Evolutionary conservation across 2,888 invertebrate genomes (phyloP), one percentile per base, ranked within the genome.

Genomic region (Seira musarum): DNA sequence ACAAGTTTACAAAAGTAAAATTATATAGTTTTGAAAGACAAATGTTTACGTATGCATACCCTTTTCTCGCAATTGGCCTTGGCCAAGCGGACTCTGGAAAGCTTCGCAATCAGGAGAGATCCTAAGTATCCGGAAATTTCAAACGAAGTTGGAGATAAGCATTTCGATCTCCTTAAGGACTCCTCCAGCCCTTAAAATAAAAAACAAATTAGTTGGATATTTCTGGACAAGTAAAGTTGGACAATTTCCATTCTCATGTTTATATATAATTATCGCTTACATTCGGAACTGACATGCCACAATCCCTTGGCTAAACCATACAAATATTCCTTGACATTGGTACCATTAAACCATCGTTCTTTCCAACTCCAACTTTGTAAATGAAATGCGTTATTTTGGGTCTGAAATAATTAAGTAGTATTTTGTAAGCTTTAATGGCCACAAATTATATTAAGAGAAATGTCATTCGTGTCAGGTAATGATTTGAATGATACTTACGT

Each of bases 261-360:
- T 21, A 57, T 21, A 66, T 1, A 40, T 40, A 61, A 57, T 40
- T 69, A 30, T 53, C 83, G 89, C 85, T 91, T 88, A 93, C 93
- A 93, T 76, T 91, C 88, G 0, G 90, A 88, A 1, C 90, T 89
- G 30, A 93, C 85, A 76, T 94, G 90, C 92, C 93, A 93, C 67
- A 91, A 88, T 1, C 92, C 92, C 76, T 88, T 88, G 0, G 92
- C 89, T 30, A 94, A 90, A 0, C 91, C 92, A 83, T 91, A 90
- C 40, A 94, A 88, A 72, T 92, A 89, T 93, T 92, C 6, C 91
- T 87, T 10, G 91, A 91, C 0, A 89, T 86, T 10, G 90, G 87
- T n/a, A 87, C 83, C 67, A 57, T 63, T 24, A 68, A 90, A 90
- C 5, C 91, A 13, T 25, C 40, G 19, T 60, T n/a, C n/a, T n/a